phyloP scores from a whole-genome alignment of 1,140 invertebrate species.

The Drosophila bocqueti region DNA sequence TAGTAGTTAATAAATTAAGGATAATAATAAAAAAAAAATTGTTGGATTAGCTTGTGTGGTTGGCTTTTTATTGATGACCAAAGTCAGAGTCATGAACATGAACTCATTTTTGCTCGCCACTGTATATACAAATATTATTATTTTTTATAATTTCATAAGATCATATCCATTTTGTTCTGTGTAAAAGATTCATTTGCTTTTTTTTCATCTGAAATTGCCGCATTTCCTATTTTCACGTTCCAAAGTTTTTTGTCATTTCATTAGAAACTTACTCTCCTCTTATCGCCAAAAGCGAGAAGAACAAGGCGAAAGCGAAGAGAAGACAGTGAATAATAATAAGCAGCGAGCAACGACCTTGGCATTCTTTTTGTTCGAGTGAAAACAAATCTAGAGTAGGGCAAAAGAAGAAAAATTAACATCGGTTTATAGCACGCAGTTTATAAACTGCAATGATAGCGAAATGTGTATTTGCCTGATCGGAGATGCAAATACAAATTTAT shows the following conservation, averaged over 20 bases:
- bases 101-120: too few relatives aligned
- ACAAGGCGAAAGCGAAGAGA: conserved; percentile 6
- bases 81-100: too few relatives aligned
- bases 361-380: conserved; percentile 28
- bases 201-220: conserved; percentile 31
- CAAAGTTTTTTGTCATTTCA: conserved; percentile 58
- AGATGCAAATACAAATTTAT: conserved; percentile 11
- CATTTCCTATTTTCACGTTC: conserved; percentile 46
- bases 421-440: conserved; percentile 2
- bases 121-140: too few relatives aligned
- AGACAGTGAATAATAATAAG: conserved; percentile 32
- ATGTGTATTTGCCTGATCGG: not conserved
- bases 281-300: conserved; percentile 42
- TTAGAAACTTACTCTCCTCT: conserved; percentile 57
- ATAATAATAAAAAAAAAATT: too few relatives aligned
- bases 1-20: too few relatives aligned
- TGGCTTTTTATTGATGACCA: too few relatives aligned
- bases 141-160: not conserved
- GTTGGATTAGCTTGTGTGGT: too few relatives aligned
- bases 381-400: conserved; percentile 30
- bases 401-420: conserved; percentile 7
- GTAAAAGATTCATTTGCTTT: conserved; percentile 24
- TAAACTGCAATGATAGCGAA: conserved; percentile 1
- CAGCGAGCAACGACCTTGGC: conserved; percentile 31
- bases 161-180: not conserved